These are phyloP conservation scores for Bryconaethiops microstoma DNA, from an alignment of 2,797 vertebrate genomes.

Conservation along the genomic window DNA sequence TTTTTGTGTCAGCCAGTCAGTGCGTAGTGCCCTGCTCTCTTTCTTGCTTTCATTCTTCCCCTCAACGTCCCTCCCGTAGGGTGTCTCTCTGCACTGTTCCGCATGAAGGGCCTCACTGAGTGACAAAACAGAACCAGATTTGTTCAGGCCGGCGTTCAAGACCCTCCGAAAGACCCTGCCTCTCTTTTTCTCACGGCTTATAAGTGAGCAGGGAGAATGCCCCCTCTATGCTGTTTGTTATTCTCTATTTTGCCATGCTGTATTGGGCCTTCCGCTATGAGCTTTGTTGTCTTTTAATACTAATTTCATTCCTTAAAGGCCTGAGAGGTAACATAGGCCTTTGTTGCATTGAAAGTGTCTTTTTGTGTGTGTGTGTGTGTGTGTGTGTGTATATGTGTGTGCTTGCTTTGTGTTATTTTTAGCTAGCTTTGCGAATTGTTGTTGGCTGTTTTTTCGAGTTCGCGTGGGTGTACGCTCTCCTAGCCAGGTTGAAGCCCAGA, in stretches of 20 bases:
- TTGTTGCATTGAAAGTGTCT: conserved; percentile 30
- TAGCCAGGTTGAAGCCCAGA: conserved; percentile 60
- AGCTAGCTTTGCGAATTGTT: conserved; percentile 59
- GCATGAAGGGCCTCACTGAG: conserved; percentile 71
- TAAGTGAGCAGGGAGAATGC: conserved; percentile 60
- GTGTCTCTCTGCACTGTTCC: conserved; percentile 62
- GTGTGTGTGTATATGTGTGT: too few relatives aligned
- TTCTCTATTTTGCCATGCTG: conserved; percentile 54
- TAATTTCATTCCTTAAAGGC: conserved; percentile 7
- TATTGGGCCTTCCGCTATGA: conserved; percentile 28
- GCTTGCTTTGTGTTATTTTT: conserved; percentile 47
- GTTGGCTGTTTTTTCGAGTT: conserved; percentile 42
- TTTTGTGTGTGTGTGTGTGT: conserved; percentile 46
- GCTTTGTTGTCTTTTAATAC: conserved; percentile 21
- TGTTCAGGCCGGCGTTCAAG: conserved; percentile 67
- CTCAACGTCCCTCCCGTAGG: conserved; percentile 25
- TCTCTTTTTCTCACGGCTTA: conserved; percentile 56
- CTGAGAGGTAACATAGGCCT: neutral
- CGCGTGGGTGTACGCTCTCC: conserved; percentile 54
- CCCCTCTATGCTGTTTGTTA: conserved; percentile 58
- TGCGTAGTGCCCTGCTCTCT: conserved; percentile 18
- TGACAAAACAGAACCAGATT: conserved; percentile 75
- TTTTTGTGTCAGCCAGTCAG: conserved; percentile 31
- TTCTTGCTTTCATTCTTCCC: conserved; percentile 37
- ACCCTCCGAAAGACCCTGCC: conserved; percentile 61